Evolutionary conservation across 2,888 invertebrate species (phyloP).

Genomic region (Phasia obesa): DNA sequence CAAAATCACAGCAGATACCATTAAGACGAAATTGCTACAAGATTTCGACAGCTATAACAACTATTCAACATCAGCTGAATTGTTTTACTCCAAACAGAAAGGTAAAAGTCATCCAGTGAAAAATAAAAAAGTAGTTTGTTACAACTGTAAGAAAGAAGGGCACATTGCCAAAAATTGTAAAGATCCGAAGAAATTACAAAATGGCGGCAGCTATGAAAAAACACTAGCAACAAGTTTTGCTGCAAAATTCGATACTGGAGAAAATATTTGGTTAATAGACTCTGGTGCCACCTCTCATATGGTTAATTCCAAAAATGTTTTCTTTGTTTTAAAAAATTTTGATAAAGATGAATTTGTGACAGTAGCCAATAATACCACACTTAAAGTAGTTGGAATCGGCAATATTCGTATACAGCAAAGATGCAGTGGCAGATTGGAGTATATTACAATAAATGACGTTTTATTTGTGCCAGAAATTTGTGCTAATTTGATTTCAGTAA

Average conservation of each 20-base stretch:
- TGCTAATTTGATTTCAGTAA: too few relatives aligned
- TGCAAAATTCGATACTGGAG: slow-evolving; percentile 5
- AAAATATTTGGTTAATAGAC: too few relatives aligned
- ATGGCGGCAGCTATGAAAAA: slow-evolving; percentile 17
- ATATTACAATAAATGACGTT: slow-evolving; percentile 22
- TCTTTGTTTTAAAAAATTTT: neutral
- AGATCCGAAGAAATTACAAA: neutral
- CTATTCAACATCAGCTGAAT: slow-evolving; percentile 4
- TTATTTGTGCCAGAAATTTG: too few relatives aligned
- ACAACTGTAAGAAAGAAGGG: slow-evolving; percentile 31
- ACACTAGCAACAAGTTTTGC: slow-evolving; percentile 7
- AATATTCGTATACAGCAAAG: slow-evolving; percentile 26
- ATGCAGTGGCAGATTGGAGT: slow-evolving; percentile 9
- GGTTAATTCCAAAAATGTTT: neutral
- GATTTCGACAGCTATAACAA: slow-evolving; percentile 49
- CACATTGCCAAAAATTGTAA: slow-evolving; percentile 35
- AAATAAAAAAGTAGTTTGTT: slow-evolving; percentile 25
- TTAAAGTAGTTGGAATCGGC: slow-evolving; percentile 36
- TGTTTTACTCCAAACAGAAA: slow-evolving; percentile 23
- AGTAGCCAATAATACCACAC: slow-evolving; percentile 32
- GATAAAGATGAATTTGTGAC: neutral
- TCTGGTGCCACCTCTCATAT: slow-evolving; percentile 4
- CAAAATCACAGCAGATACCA: slow-evolving; percentile 34
- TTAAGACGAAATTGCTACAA: slow-evolving; percentile 51
- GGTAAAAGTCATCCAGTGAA: neutral